Evolutionary conservation across 2,797 vertebrate species (phyloP), one percentile per base, ranked within the genome.

Genomic region (Microctenopoma stevenorrisi): DNA sequence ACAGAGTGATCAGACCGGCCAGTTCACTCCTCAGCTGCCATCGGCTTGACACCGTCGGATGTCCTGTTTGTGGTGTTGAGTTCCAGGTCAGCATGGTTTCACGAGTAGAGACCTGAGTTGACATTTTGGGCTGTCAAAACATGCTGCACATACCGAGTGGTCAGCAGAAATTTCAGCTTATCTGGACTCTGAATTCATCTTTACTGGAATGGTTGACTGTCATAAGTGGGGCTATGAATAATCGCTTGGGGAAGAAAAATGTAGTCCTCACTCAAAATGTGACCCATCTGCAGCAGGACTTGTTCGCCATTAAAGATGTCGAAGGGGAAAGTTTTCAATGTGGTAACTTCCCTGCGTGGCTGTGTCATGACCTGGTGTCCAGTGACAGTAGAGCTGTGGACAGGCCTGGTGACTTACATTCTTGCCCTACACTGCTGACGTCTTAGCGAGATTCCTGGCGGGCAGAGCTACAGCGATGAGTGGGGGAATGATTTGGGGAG

Each of bases 11-110:
- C 61, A 40, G 74, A 72, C 57, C 18, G 16, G 54, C 64, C 55
- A 22, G 68, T 71, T 83, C 33, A 47, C 82, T 79, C 76, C 72
- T 84, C 78, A 76, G 88, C 79, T 87, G 87, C 83, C 50, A 54
- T 58, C 72, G 53, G 80, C 64, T 69, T 64, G 79, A 86, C 82
- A 83, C 80, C 68, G 4, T 88, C 79, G 84, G 88, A 92, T 65
- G 91, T 91, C 88, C 83, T 78, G 79, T 88, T 81, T 76, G 62
- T 4, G 64, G 87, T 86, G 88, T 88, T 88, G 84, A 83, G 84
- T 90, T 89, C 75, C 80, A 87, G 85, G 87, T 88, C 86, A 85
- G 84, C 75, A 22, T 8, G 66, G 69, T 81, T 79, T 60, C 72
- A 38, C 18, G 43, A 72, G 82, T 38, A 38, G 70, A 76, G 78